Conservation (phyloP, 2,888 invertebrate genomes). For the Lasioglossum oenotherae region DNA sequence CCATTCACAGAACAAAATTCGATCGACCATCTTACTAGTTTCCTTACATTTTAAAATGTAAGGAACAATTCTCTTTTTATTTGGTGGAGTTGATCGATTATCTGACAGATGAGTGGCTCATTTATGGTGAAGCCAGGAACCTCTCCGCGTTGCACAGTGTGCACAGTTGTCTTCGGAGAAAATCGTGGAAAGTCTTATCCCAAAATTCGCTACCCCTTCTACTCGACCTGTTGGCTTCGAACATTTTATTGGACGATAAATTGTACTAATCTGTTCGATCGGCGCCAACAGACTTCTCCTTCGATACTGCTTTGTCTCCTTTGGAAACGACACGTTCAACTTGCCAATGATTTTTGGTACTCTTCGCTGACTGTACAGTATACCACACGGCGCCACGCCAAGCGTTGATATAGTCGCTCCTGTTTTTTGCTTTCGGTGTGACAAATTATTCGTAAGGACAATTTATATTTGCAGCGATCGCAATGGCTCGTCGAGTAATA, state of each 20-base stretch:
- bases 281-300: not conserved
- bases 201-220: not conserved
- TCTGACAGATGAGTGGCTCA: not conserved
- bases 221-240: conserved; percentile 1
- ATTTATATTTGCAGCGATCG: conserved; percentile 3
- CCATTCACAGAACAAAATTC: not conserved
- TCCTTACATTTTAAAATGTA: not conserved
- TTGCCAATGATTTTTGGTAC: not conserved
- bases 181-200: not conserved
- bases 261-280: not conserved
- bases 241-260: not conserved
- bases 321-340: not conserved
- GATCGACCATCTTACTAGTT: not conserved
- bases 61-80: not conserved
- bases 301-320: not conserved
- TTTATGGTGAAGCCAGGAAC: not conserved
- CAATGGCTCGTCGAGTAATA: not conserved
- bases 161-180: not conserved
- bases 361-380: conserved; percentile 21
- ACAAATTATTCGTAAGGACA: conserved; percentile 1
- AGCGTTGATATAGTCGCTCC: not conserved
- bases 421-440: conserved; percentile 3
- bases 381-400: not conserved
- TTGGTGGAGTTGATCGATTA: not conserved
- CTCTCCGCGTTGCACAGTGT: not conserved